Base-by-base conservation (phyloP, 30 jellyfish, hydroid and myxozoan genomes). In the Hydractinia echinata region DNA sequence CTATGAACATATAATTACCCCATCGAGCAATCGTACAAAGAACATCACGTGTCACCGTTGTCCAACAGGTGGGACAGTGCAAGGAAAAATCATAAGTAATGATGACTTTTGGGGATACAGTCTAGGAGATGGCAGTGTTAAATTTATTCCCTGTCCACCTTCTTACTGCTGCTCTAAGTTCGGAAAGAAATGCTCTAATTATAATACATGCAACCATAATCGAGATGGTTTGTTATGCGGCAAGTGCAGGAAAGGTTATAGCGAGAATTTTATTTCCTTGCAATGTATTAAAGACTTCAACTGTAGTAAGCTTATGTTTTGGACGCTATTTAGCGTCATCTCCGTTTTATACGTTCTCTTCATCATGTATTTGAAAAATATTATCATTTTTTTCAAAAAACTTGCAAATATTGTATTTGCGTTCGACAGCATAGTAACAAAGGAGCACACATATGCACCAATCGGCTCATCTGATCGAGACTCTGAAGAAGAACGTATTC, bases 1-100 rank as follows among this genome's bases (percentile, higher is more conserved):
- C 9, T 64, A n/a, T 13, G 39, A 44, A 64, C 51, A 64, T 13
- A 30, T 30, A 30, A 30, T 30, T 1, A 30, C 44, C 44, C 9
- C 19, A 51, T 64, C 74, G 18, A 44, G 39, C 51, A 64, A 64
- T 64, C 39, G 51, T 7, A 64, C 74, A 6, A 7, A 6, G 9
- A 64, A 64, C 39, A 51, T 64, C 18, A 64, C 74, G 18, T 64
- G 74, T 64, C 39, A 64, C 74, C 10, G 4, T 1, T 7, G 19
- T 51, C 74, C 74, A 3, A 64, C 18, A 44, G 74, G 74, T 13
- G 74, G 74, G 39, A 64, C 9, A n/a, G 74, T 64, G 7, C 44
- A 2, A 2, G 44, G 44, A 30, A 30, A 30, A 30, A 30, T 30
- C 44, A 30, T 30, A 30, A 30, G 44, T 30, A 30, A 30, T 30